Evolutionary conservation across 2,797 vertebrate species (phyloP).

Genomic region (Nannoperca obscura): DNA sequence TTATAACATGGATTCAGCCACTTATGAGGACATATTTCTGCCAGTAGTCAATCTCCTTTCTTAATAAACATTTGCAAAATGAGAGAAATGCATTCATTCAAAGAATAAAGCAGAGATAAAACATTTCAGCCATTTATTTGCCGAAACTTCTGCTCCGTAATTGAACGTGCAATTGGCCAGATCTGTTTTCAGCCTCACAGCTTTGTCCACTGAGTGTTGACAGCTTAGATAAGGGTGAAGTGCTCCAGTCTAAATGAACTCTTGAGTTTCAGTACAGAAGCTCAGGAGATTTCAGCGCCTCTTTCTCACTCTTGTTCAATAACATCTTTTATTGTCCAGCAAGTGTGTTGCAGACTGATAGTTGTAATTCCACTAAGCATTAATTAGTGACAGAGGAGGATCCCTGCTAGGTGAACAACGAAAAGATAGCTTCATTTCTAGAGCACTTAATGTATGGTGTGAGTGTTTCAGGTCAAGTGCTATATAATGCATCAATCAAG

Average conservation of each 20-base stretch:
- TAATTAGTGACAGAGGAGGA: conserved; percentile 59
- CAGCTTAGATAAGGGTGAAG: conserved; percentile 36
- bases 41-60: background rate
- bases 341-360: conserved; percentile 58
- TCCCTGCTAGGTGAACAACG: conserved; percentile 32
- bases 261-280: conserved; percentile 26
- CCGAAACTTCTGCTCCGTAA: background rate
- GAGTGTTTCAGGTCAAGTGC: conserved; percentile 56
- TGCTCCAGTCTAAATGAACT: conserved; percentile 39
- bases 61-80: conserved; percentile 3
- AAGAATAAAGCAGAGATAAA: background rate
- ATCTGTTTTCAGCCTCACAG: conserved; percentile 24
- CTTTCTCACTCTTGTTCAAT: conserved; percentile 23
- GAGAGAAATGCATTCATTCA: background rate
- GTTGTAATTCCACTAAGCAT: conserved; percentile 68
- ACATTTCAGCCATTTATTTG: conserved; percentile 4
- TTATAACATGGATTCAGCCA: background rate
- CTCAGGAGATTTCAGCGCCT: conserved; percentile 15
- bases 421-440: conserved; percentile 63
- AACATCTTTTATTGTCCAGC: conserved; percentile 60
- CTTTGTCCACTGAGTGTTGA: conserved; percentile 23
- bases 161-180: background rate
- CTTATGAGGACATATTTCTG: background rate
- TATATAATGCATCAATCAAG: conserved; percentile 69
- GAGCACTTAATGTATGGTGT: conserved; percentile 49